phyloP scores from a whole-genome alignment of 2,797 vertebrate genomes.

The Orientallactaga sibirica region DNA sequence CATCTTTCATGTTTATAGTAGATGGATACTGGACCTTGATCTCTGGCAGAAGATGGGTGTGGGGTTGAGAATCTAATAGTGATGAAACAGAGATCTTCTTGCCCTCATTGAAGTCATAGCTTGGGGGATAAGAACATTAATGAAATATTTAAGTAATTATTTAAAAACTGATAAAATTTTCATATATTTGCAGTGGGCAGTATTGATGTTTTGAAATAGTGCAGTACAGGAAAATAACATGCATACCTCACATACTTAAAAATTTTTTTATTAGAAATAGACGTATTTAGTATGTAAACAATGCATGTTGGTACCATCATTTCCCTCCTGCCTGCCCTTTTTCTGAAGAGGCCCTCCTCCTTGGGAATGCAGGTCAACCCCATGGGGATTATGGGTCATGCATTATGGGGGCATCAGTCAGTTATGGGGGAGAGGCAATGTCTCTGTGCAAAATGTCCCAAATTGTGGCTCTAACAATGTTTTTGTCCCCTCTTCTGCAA shows the following conservation, averaged over 20 bases:
- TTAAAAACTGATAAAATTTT: not conserved
- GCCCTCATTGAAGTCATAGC: not conserved
- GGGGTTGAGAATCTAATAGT: not conserved
- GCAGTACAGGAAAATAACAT: not conserved
- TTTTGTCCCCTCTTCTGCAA: no score
- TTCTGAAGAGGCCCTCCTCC: no score
- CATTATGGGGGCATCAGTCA: no score
- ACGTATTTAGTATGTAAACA: no score
- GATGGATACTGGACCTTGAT: not conserved
- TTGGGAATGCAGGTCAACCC: no score
- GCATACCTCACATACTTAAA: not conserved
- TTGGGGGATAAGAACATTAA: not conserved
- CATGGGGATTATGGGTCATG: no score
- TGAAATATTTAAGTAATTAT: not conserved
- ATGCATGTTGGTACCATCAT: no score
- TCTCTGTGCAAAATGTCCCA: no score
- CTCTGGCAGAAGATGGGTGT: not conserved
- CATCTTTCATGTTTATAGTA: not conserved
- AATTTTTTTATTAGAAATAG: no score
- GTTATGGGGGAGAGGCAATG: no score
- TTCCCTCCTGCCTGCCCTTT: no score
- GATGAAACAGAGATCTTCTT: not conserved
- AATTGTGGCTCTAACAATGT: no score
- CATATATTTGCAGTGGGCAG: not conserved
- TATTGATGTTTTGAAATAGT: constrained; percentile 7